phyloP scores from a whole-genome alignment of 2,888 invertebrate species.

The Pterostichus madidus region DNA sequence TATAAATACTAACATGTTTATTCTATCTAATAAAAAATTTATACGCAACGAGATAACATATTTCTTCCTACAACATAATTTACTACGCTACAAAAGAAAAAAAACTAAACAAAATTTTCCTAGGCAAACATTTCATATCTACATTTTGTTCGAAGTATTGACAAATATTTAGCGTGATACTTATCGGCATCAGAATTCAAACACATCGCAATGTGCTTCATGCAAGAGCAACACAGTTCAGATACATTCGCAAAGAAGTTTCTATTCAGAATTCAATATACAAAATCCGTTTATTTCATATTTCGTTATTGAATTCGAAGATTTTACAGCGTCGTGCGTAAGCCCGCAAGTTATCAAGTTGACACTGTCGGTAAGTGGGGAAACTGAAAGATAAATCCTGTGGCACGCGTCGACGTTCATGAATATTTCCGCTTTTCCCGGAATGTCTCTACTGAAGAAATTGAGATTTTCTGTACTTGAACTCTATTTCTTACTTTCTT shows the following conservation, averaged over 20 bases:
- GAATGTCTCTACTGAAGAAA: too few relatives aligned
- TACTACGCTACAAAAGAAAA: not conserved
- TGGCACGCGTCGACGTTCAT: not conserved
- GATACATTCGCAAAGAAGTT: slow-evolving; percentile 55
- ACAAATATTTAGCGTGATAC: slow-evolving; percentile 53
- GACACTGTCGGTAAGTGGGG: slow-evolving; percentile 41
- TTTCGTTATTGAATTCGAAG: slow-evolving; percentile 64
- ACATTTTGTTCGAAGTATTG: slow-evolving; percentile 4
- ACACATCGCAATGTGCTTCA: slow-evolving; percentile 20
- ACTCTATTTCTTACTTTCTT: too few relatives aligned
- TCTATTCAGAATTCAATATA: slow-evolving; percentile 63
- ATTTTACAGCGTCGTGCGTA: slow-evolving; percentile 59
- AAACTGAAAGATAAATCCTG: slow-evolving; percentile 21
- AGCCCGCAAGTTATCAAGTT: slow-evolving; percentile 36
- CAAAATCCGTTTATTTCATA: slow-evolving; percentile 64
- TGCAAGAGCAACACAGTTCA: slow-evolving; percentile 47
- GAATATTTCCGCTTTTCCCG: not conserved
- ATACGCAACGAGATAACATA: not conserved
- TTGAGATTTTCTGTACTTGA: too few relatives aligned
- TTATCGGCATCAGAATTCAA: slow-evolving; percentile 23
- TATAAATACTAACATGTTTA: slow-evolving; percentile 5
- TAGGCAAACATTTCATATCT: slow-evolving; percentile 1
- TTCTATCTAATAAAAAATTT: not conserved
- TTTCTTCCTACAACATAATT: not conserved
- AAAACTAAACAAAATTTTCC: not conserved